Percentiles rank a stretch among this genome's conserved stretches.
Conservation (phyloP, 2,888 invertebrate genomes). For the Calliphora vomitoria region DNA sequence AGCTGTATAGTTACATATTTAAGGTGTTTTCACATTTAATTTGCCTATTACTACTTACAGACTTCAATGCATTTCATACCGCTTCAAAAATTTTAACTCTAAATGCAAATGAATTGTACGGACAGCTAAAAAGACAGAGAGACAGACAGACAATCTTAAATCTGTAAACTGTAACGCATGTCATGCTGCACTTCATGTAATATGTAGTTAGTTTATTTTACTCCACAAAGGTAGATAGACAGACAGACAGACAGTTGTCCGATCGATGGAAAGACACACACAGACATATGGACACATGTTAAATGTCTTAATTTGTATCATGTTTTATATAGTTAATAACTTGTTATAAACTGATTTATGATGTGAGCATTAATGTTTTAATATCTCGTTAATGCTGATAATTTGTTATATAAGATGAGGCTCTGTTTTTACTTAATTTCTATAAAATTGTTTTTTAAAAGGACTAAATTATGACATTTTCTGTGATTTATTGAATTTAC, state of each 20-base stretch:
- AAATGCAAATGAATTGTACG: conserved; percentile 17
- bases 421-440: background rate
- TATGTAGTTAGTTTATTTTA: background rate
- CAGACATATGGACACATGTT: conserved; percentile 48
- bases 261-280: conserved; percentile 32
- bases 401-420: conserved; percentile 62
- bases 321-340: conserved; percentile 62
- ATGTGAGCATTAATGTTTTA: conserved; percentile 69
- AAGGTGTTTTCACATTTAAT: conserved; percentile 58
- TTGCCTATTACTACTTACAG: conserved; percentile 15
- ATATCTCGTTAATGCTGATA: conserved; percentile 65
- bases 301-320: conserved; percentile 72
- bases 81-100: background rate
- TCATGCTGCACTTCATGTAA: conserved; percentile 39
- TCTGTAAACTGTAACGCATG: conserved; percentile 45
- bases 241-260: conserved; percentile 14
- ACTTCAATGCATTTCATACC: background rate
- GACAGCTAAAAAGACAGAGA: conserved; percentile 2
- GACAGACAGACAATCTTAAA: background rate
- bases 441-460: conserved; percentile 21
- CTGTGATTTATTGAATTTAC: background rate
- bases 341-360: conserved; percentile 69
- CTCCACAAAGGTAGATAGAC: background rate
- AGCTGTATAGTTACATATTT: conserved; percentile 31
- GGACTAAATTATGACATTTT: background rate